Evolutionary conservation across 2,888 invertebrate genomes (phyloP).

Genomic region (Ptychoptera albimana): DNA sequence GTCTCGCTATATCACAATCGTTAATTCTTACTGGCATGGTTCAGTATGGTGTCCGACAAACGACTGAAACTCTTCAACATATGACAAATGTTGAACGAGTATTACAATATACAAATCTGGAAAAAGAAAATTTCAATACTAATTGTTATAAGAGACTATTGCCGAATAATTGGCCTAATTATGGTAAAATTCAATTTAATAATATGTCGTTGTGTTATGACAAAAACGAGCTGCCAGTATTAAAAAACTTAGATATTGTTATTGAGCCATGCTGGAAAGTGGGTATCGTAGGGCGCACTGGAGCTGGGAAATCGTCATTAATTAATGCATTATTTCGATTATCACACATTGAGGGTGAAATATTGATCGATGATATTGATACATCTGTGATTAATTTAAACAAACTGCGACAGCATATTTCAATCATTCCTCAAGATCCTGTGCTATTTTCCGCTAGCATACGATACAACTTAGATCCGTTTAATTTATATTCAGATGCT

Average conservation of each 20-base stretch:
- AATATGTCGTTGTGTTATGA: slow-evolving; percentile 43
- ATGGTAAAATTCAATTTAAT: slow-evolving; percentile 40
- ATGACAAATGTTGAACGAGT: slow-evolving; percentile 60
- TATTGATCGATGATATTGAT: slow-evolving; percentile 56
- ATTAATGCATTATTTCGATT: slow-evolving; percentile 65
- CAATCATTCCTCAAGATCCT: slow-evolving; percentile 41
- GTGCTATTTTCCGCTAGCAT: slow-evolving; percentile 42
- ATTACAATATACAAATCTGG: slow-evolving; percentile 52
- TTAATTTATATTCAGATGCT: slow-evolving; percentile 23
- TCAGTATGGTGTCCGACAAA: slow-evolving; percentile 53
- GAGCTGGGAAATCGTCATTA: slow-evolving; percentile 68
- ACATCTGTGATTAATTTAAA: slow-evolving; percentile 45
- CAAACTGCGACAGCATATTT: slow-evolving; percentile 36
- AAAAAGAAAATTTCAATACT: slow-evolving; percentile 34
- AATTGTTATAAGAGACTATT: slow-evolving; percentile 27
- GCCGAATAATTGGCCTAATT: slow-evolving; percentile 48
- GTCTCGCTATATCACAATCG: slow-evolving; percentile 50
- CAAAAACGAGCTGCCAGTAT: slow-evolving; percentile 42
- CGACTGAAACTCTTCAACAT: slow-evolving; percentile 49
- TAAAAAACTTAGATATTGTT: slow-evolving; percentile 52
- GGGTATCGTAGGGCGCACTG: slow-evolving; percentile 70
- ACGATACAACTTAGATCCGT: slow-evolving; percentile 48
- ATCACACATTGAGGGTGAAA: slow-evolving; percentile 49
- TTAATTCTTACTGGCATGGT: slow-evolving; percentile 54
- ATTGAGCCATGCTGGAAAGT: slow-evolving; percentile 53